phyloP scores from a whole-genome alignment of 2,797 vertebrate species.

The Sebastiscus albofasciatus region DNA sequence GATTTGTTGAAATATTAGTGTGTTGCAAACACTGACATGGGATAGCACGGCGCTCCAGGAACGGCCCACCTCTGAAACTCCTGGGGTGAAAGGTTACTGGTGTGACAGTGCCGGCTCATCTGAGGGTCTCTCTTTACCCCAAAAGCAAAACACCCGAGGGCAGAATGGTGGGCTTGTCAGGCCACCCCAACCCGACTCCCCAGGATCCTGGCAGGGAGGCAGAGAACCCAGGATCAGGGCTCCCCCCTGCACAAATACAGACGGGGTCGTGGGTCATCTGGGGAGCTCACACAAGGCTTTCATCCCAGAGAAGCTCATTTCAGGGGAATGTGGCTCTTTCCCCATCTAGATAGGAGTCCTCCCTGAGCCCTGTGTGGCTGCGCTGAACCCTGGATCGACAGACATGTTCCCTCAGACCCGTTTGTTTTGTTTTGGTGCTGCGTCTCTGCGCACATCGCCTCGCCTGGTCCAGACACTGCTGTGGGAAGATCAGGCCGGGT shows the following conservation, averaged over 20 bases:
- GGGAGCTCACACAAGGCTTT: slow-evolving; percentile 80
- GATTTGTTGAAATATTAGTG: slow-evolving; percentile 53
- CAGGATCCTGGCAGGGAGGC: slow-evolving; percentile 75
- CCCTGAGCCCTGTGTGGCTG: slow-evolving; percentile 67
- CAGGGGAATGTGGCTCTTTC: slow-evolving; percentile 80
- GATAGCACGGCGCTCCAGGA: slow-evolving; percentile 50
- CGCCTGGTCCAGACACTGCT: slow-evolving; percentile 63
- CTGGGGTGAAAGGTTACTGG: slow-evolving; percentile 78
- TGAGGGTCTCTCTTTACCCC: slow-evolving; percentile 70
- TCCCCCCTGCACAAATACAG: slow-evolving; percentile 82
- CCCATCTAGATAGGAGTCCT: slow-evolving; percentile 78
- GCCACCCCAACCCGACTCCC: slow-evolving; percentile 75
- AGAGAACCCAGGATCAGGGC: slow-evolving; percentile 74
- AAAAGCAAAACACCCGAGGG: slow-evolving; percentile 78
- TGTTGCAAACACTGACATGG: slow-evolving; percentile 40
- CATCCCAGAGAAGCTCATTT: slow-evolving; percentile 83
- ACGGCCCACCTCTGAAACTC: slow-evolving; percentile 67
- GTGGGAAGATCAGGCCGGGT: slow-evolving; percentile 78
- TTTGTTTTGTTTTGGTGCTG: slow-evolving; percentile 78
- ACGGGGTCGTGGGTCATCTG: slow-evolving; percentile 79
- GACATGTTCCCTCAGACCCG: slow-evolving; percentile 69
- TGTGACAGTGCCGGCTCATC: slow-evolving; percentile 80
- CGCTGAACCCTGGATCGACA: slow-evolving; percentile 72
- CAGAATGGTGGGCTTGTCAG: slow-evolving; percentile 67
- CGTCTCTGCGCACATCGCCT: slow-evolving; percentile 62